Base-by-base conservation (phyloP, 2,113 vertebrate species). In the Tetrax tetrax region DNA sequence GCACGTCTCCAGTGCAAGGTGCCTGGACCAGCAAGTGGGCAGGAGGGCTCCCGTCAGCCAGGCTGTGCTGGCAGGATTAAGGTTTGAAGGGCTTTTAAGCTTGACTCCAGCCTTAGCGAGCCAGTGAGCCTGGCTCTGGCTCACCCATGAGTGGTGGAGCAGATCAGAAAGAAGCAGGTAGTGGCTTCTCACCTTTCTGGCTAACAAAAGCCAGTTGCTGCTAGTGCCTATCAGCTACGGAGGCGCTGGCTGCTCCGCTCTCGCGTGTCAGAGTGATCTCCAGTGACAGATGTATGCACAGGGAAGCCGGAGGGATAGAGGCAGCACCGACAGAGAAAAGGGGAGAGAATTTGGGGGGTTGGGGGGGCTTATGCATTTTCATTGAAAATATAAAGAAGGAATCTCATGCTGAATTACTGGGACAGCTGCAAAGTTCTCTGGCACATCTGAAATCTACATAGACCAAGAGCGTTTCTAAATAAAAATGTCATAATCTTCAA, bases 141-240 rank as follows among this genome's bases (percentile, higher is more conserved):
- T 79, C 54, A 28, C 13, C 41, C 7, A 8, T 6, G 4, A 45
- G 68, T 61, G 10, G 20, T 9, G 5, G 5, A 75, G n/a, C 4
- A 9, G 17, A 9, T 27, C 48, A 33, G 35, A 41, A 25, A 29
- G 50, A 17, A 75, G 56, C 28, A 35, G 28, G 9, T 2, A 51
- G 33, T 1, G 0, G 33, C 33, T n/a, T 29, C 33, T 25, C 4
- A 0, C 11, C 15, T 17, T 64, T 41, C 45, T 64, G 27, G 45
- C 37, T 51, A 41, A 28, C 37, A 35, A 53, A 59, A 59, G 17
- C 54, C 43, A 31, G 9, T 43, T 7, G 17, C 20, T 51, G 41
- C 21, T 28, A 50, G n/a, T 24, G 43, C 27, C 56, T 29, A 6
- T 11, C 28, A 18, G 69, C 33, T 51, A 5, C 2, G 3, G 35